Percentiles rank a stretch among this genome's conserved stretches.
These are phyloP conservation scores for Acrobasis consociella DNA, from an alignment of 2,888 invertebrate genomes.

Conservation along the genomic window DNA sequence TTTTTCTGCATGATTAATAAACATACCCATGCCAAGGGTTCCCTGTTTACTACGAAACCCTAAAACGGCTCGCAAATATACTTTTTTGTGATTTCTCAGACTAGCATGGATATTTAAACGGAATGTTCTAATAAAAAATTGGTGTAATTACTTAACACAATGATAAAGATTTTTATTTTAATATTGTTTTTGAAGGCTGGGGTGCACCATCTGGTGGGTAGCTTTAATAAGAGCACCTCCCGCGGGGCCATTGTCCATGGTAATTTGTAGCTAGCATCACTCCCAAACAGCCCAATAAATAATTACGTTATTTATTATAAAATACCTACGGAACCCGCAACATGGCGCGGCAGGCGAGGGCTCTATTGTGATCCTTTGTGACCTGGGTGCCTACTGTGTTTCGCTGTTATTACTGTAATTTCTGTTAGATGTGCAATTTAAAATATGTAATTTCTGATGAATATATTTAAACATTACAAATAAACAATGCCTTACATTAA, in stretches of 20 bases:
- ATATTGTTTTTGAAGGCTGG: constrained; percentile 55
- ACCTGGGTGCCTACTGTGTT: constrained; percentile 46
- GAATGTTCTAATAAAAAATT: neutral
- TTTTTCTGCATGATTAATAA: too few species aligned
- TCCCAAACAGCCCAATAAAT: constrained; percentile 69
- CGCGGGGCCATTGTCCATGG: constrained; percentile 73
- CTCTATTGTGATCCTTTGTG: constrained; percentile 38
- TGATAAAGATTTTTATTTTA: constrained; percentile 41
- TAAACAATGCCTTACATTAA: neutral
- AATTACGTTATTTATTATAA: constrained; percentile 77
- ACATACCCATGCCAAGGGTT: too few species aligned
- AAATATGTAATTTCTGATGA: neutral
- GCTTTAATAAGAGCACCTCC: constrained; percentile 67
- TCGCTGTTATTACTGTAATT: constrained; percentile 40
- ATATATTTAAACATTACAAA: neutral
- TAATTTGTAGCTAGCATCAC: constrained; percentile 79
- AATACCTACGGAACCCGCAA: constrained; percentile 53
- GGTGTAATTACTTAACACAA: constrained; percentile 16
- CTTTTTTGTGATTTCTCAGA: too few species aligned
- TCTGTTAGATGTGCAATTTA: neutral
- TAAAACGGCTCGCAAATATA: too few species aligned
- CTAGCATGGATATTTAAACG: neutral
- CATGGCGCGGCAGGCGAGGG: constrained; percentile 34
- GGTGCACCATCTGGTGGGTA: constrained; percentile 69
- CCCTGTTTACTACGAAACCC: too few species aligned